Base-by-base conservation (phyloP, 1,140 invertebrate genomes). In the Sarcophaga bullata region DNA sequence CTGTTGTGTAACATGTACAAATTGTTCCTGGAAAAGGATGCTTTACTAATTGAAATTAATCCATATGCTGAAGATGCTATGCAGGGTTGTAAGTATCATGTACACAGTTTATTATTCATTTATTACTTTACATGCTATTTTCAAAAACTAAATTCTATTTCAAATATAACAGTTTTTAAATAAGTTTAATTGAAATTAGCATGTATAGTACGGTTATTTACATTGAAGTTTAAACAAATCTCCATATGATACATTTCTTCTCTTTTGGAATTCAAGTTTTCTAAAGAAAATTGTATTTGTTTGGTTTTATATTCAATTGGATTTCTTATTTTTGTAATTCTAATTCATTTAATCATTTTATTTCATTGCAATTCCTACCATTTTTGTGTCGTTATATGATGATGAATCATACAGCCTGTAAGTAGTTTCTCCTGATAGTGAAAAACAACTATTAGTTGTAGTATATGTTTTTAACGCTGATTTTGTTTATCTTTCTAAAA, bases 1-100 rank as follows among this genome's bases (percentile, higher is more conserved):
- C 95, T 98, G 91, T 94, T 99, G 47, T 88, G 95, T 17, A 97
- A 95, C 86, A 92, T 99, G 86, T 99, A 99, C 90, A 92, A 96
- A 81, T 90, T 99, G 83, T 99, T 99, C 87, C 90, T 96, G 0
- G 94, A 96, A 85, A 97, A 97, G 87, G 98, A 99, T 92, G 96
- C 97, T 15, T 93, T 97, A 15, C 92, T 99, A 73, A 94, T 99
- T 84, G 98, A 99, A 92, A 96, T 99, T 52, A 99, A 99, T 92
- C 98, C 98, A 47, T 96, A 98, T 87, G 97, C 97, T 62, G 97
- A 99, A 90, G 97, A 99, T 90, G 95, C 96, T 47, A 92, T 94
- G 86, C 94, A 95, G 82, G 92, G 95, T 90, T 97, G 96, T 97
- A 93, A 93, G 93, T 91, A 83, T 47, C 54, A 37, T 58, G 13